Evolutionary conservation across 2,797 vertebrate genomes (phyloP).

Genomic region (Neosilurus hyrtlii): DNA sequence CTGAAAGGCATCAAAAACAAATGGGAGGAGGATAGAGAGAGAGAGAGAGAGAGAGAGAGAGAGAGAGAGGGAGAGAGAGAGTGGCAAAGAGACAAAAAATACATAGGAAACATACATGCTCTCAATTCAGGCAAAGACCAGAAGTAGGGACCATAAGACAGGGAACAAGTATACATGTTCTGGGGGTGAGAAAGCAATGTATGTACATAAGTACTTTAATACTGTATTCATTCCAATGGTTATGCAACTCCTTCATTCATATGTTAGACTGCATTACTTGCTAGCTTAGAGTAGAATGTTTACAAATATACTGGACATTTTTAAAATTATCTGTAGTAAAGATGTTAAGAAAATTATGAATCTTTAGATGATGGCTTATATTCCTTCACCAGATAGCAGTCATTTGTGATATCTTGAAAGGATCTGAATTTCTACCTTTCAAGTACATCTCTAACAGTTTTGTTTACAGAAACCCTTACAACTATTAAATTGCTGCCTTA

Average conservation of each 20-base stretch:
- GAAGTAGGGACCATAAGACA: not conserved
- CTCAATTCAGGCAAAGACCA: not conserved
- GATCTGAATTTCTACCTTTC: not conserved
- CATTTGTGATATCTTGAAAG: not conserved
- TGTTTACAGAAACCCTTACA: not conserved
- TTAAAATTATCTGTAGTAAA: not conserved
- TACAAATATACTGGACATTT: not conserved
- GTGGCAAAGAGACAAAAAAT: not conserved
- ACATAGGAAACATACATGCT: not conserved
- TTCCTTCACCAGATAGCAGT: not conserved
- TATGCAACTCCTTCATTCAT: not conserved
- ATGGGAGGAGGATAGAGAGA: constrained; percentile 22
- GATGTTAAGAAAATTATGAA: not conserved
- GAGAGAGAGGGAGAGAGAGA: not conserved
- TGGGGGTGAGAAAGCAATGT: not conserved
- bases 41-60: not conserved
- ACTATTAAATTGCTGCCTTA: not conserved
- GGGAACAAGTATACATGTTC: not conserved
- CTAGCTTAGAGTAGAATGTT: too few relatives aligned
- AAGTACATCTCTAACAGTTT: not conserved
- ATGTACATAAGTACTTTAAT: not conserved
- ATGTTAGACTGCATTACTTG: not conserved
- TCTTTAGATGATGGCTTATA: not conserved
- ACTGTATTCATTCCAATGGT: not conserved
- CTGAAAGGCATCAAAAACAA: constrained; percentile 46